A percentile compares a stretch with the other conserved stretches of the same genome.
phyloP scores from a whole-genome alignment of 2,797 vertebrate species.

The Phalanger gymnotis region DNA sequence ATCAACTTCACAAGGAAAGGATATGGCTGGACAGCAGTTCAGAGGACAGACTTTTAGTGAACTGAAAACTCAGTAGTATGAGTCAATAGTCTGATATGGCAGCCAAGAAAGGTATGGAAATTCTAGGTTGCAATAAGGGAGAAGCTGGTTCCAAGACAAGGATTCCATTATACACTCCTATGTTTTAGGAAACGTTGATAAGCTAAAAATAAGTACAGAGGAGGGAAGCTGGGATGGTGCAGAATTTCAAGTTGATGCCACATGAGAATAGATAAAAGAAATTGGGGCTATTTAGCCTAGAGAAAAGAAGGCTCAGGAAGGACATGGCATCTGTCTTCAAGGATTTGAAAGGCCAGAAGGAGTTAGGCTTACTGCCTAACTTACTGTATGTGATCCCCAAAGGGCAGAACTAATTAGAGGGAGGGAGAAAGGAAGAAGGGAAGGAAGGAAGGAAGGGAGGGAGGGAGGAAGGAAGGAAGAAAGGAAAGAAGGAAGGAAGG shows the following conservation, averaged over 20 bases:
- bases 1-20: neutral
- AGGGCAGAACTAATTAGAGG: neutral
- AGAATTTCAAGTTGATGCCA: neutral
- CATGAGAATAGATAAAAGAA: neutral
- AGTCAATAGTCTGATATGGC: neutral
- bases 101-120: neutral
- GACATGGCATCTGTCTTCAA: neutral
- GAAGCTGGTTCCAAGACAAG: neutral
- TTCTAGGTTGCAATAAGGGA: neutral
- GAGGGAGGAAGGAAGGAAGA: no score
- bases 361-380: neutral
- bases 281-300: neutral
- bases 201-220: neutral
- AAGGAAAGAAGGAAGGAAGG: no score
- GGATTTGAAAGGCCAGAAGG: neutral
- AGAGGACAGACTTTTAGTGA: neutral
- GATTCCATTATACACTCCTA: neutral
- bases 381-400: neutral
- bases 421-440: neutral
- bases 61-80: neutral
- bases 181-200: neutral
- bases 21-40: neutral
- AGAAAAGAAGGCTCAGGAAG: neutral
- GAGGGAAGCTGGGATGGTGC: neutral
- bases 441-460: no score